A percentile compares a stretch with the other conserved stretches of the same genome.
Conservation (phyloP, 2,113 vertebrate genomes). For the Sinocyclocheilus anshuiensis region DNA sequence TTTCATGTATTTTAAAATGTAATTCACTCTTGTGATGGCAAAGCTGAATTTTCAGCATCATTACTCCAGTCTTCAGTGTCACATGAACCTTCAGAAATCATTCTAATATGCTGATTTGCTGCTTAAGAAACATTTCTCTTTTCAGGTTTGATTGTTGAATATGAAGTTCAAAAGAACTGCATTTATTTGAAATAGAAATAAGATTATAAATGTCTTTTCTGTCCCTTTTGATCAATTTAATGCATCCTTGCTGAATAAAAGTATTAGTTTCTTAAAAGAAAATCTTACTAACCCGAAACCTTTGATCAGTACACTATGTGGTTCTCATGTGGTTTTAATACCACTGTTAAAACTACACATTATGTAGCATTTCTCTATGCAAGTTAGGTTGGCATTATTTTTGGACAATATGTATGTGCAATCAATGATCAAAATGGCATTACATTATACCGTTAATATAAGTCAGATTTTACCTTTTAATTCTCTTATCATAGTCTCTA, state of each 20-base stretch:
- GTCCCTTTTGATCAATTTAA: background rate
- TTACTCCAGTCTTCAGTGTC: background rate
- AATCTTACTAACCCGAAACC: background rate
- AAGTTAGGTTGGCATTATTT: conserved; percentile 15
- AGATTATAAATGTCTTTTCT: background rate
- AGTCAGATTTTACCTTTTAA: background rate
- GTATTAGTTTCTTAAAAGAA: background rate
- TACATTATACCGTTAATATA: background rate
- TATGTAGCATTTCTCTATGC: conserved; percentile 13
- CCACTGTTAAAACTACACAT: background rate
- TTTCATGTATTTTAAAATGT: background rate
- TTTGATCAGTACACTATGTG: background rate
- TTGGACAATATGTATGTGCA: background rate
- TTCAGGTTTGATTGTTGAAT: background rate
- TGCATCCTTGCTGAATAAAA: background rate
- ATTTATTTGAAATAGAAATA: background rate
- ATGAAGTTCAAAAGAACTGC: background rate
- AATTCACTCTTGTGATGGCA: background rate
- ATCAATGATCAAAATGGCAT: conserved; percentile 9
- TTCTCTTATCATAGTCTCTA: background rate
- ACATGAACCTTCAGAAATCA: background rate
- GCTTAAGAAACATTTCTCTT: background rate
- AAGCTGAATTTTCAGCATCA: background rate
- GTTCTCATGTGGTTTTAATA: background rate
- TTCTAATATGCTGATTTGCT: background rate